Conservation (phyloP, 2,113 vertebrate genomes). For the Todiramphus saurophagus region DNA sequence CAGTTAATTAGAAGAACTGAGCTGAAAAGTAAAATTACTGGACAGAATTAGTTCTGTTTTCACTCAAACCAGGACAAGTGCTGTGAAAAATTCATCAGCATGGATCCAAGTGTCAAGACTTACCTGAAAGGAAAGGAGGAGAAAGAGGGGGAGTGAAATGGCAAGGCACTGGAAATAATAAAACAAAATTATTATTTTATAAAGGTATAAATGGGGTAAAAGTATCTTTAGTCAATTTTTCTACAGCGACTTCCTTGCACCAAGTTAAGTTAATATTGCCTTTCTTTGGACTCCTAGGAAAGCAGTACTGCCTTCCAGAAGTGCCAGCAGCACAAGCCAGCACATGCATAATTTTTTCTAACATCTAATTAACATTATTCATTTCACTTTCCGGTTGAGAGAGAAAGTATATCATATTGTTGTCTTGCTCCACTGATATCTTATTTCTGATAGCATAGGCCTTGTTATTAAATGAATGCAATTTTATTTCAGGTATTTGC, state of each 20-base stretch:
- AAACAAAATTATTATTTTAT: background rate
- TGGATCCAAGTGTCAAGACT: background rate
- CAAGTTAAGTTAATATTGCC: background rate
- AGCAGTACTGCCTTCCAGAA: background rate
- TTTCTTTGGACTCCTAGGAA: background rate
- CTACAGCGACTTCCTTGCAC: background rate
- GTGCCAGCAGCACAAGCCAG: background rate
- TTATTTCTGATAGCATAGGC: background rate
- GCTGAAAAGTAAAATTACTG: too few species aligned
- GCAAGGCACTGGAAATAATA: background rate
- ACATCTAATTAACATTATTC: background rate
- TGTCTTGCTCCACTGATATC: background rate
- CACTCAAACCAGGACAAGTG: too few species aligned
- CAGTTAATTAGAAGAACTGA: too few species aligned
- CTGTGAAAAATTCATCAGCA: background rate
- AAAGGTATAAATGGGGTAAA: background rate
- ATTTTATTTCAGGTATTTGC: background rate
- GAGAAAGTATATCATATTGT: background rate
- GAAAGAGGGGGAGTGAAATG: accelerated
- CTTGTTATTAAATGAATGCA: background rate
- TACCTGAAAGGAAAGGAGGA: background rate
- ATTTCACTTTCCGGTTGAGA: background rate
- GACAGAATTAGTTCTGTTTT: too few species aligned
- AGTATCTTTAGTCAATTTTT: background rate
- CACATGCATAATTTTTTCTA: background rate